Percentiles rank a stretch among this genome's conserved stretches.
Evolutionary conservation across 2,888 invertebrate species (phyloP).

Genomic region (Microdon myrmicae): DNA sequence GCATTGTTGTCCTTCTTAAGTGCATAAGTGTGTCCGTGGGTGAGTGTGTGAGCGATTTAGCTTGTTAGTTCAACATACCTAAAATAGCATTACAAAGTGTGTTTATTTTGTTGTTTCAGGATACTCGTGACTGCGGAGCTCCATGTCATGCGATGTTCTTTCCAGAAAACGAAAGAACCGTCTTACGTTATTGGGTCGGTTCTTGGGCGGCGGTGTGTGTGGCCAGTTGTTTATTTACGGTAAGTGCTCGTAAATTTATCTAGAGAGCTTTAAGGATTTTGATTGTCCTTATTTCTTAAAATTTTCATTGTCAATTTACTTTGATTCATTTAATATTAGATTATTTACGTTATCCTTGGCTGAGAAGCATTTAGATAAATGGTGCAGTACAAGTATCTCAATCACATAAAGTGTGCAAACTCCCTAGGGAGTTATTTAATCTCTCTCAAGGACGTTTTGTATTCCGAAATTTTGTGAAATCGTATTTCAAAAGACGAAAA

Average conservation of each 20-base stretch:
- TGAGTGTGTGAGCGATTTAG: background rate
- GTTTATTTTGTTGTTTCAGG: conserved; percentile 57
- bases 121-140: conserved; percentile 81
- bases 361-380: conserved; percentile 25
- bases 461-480: conserved; percentile 11
- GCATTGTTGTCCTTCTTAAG: background rate
- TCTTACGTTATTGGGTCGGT: conserved; percentile 91
- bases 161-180: conserved; percentile 80
- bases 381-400: conserved; percentile 21
- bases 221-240: conserved; percentile 90
- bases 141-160: conserved; percentile 96
- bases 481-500: conserved; percentile 16
- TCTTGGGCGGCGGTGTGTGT: conserved; percentile 92
- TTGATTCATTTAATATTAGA: conserved; percentile 7
- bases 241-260: conserved; percentile 55
- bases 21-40: background rate
- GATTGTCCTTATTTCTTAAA: background rate
- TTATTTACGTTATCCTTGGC: background rate
- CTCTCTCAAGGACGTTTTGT: background rate
- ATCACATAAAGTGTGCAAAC: conserved; percentile 36
- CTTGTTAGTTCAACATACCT: background rate
- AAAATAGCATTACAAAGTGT: background rate
- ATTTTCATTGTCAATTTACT: conserved; percentile 2
- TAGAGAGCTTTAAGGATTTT: background rate
- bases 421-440: conserved; percentile 7